Conservation (phyloP, 37 sponge, comb jelly and placozoan genomes). For the Axinella damicornis region DNA sequence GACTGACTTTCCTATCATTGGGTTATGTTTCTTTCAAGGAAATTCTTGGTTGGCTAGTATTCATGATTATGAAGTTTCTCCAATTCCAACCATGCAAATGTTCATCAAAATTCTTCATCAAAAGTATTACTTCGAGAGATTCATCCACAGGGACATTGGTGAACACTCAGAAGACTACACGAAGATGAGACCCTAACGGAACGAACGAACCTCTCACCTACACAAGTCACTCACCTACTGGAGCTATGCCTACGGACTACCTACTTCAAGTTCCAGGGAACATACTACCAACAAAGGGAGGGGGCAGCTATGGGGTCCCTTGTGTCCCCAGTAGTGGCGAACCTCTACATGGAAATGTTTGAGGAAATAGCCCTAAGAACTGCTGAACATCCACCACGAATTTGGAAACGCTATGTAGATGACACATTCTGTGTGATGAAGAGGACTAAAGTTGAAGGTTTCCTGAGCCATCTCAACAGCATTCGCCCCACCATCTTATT, state of each 20-base stretch:
- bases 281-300: neutral
- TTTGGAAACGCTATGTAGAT: constrained; percentile 22
- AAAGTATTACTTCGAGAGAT: too few species aligned
- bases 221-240: constrained; percentile 17
- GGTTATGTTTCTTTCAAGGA: too few species aligned
- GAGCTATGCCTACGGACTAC: constrained; percentile 29
- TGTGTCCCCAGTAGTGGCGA: constrained; percentile 39
- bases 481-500: neutral
- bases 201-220: too few species aligned
- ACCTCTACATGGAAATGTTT: constrained; percentile 41
- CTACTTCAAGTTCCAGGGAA: constrained; percentile 3
- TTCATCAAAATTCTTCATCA: too few species aligned
- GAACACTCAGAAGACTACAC: too few species aligned
- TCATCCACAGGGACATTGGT: too few species aligned
- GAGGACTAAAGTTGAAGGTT: neutral
- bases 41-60: too few species aligned
- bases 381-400: neutral
- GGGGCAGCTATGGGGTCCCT: constrained; percentile 51
- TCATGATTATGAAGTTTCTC: too few species aligned
- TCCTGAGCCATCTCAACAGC: constrained; percentile 5
- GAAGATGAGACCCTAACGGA: too few species aligned
- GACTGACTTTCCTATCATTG: too few species aligned
- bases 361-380: constrained; percentile 15
- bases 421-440: constrained; percentile 43
- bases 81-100: too few species aligned